Evolutionary conservation across 2,113 vertebrate genomes (phyloP).

Genomic region (Noctilio leporinus): DNA sequence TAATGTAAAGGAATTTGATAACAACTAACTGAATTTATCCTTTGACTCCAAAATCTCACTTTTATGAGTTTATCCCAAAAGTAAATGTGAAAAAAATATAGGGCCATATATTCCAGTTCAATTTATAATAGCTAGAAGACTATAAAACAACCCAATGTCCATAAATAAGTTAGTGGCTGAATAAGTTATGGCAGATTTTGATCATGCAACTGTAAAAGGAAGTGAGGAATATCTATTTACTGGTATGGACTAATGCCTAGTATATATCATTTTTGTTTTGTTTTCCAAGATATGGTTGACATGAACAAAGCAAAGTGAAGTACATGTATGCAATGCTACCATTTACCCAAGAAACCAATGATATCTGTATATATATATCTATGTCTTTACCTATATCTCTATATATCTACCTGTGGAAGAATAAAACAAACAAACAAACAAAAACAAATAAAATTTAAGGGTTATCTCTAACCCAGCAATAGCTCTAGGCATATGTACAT

Average conservation of each 20-base stretch:
- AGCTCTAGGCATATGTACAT: neutral
- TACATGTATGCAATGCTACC: neutral
- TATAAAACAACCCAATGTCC: neutral
- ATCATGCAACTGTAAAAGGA: neutral
- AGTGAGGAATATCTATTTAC: neutral
- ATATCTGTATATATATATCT: neutral
- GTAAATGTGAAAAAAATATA: neutral
- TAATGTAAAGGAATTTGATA: neutral
- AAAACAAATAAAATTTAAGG: neutral
- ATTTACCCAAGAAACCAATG: neutral
- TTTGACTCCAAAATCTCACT: neutral
- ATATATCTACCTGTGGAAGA: neutral
- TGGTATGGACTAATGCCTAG: neutral
- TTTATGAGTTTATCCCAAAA: neutral
- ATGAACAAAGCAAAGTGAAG: neutral
- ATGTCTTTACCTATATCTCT: neutral
- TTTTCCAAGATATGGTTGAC: neutral
- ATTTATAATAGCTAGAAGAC: neutral
- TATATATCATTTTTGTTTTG: neutral
- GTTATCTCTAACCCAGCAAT: neutral
- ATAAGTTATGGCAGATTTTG: neutral
- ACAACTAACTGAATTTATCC: neutral
- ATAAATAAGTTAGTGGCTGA: neutral
- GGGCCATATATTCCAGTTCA: neutral
- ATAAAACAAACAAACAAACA: slow-evolving; percentile 14